Percentiles rank a stretch among this genome's conserved stretches.
phyloP scores from a whole-genome alignment of 2,888 invertebrate species.

The Caenorhabditis angaria region DNA sequence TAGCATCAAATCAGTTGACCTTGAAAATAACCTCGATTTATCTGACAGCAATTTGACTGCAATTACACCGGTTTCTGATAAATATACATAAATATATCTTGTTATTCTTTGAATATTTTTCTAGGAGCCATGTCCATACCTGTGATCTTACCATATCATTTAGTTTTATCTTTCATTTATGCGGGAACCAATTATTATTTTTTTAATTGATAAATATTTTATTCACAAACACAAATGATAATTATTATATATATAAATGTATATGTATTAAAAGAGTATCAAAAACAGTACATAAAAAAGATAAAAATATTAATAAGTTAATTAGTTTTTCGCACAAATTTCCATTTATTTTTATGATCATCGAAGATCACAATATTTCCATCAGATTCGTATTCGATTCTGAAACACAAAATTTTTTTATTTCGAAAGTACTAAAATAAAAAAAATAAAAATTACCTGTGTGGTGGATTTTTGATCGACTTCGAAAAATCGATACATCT shows the following conservation, averaged over 20 bases:
- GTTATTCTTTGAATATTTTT: background rate
- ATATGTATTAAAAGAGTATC: no score
- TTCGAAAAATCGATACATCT: constrained; percentile 14
- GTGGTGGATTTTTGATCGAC: background rate
- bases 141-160: constrained; percentile 6
- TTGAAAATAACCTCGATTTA: constrained; percentile 20
- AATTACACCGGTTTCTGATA: constrained; percentile 37
- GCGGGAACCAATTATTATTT: background rate
- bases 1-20: constrained; percentile 40
- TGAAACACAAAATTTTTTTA: background rate
- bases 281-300: no score
- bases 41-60: constrained; percentile 40
- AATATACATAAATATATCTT: background rate
- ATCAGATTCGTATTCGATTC: constrained; percentile 3
- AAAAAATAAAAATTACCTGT: background rate
- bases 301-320: no score
- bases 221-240: no score
- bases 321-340: background rate
- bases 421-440: background rate
- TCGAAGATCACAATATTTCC: constrained; percentile 5
- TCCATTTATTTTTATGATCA: constrained; percentile 7
- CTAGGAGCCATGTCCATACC: constrained; percentile 1
- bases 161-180: background rate
- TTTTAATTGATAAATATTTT: background rate
- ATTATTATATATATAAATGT: no score